Base-by-base conservation (phyloP, 2,113 vertebrate species). In the Saccopteryx leptura region DNA sequence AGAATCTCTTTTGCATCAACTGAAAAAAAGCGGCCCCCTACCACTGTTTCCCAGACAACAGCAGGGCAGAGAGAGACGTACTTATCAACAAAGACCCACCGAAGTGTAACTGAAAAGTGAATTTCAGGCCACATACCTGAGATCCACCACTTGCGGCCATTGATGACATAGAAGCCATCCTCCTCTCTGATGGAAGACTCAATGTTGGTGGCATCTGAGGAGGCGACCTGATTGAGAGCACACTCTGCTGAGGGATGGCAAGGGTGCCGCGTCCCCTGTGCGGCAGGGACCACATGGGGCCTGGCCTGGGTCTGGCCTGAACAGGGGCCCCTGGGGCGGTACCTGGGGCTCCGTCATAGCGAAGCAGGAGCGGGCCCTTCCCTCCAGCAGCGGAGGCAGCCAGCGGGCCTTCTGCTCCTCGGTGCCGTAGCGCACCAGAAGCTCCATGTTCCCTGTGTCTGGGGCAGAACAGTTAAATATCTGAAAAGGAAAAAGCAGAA, bases 81-180 rank as follows among this genome's bases (percentile, higher is more conserved):
- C 54, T 28, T 18, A 31, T 39, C 24, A 8, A 28, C 5, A 31
- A 11, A 75, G 76, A 92, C 39, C 26, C 26, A 19, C 14, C 4
- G 14, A 46, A 1, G 2, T 24, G 7, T 39, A 8, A 13, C 7
- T 60, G 69, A 60, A 72, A 76, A 86, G 5, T 14, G 8, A 33
- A 33, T 48, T 74, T 54, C 11, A 39, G 76, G 50, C n/a, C 93
- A 24, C 31, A 28, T 96, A 98, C 98, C 98, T 96, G 98, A 97
- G 81, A 97, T 98, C 98, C 98, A 98, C 98, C 98, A 98, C 72
- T 98, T 98, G 79, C 87, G 98, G 46, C 98, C 98, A 3, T 97
- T 98, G 33, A 98, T 87, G 76, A 98, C 56, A 4, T 98, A 98
- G 61, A 19, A 69, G 58, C 69, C 95, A 0, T 78, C 91, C 56